Base-by-base conservation (phyloP, 2,113 vertebrate species). In the Calidris pygmaea region DNA sequence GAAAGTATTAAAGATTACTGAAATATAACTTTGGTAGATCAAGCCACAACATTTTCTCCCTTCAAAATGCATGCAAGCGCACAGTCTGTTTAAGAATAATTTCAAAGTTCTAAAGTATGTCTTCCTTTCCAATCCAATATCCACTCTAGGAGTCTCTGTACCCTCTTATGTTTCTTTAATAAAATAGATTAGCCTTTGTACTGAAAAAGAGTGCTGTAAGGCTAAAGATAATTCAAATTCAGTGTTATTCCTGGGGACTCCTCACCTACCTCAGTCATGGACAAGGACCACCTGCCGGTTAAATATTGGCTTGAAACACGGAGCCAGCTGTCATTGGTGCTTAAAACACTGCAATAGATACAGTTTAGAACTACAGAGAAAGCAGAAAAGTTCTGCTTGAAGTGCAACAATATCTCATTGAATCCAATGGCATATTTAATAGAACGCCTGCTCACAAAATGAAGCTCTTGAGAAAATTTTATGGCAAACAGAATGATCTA, bases 231-330 rank as follows among this genome's bases (percentile, higher is more conserved):
- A 92, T 23, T 72, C 76, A 72, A 22, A 14, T 65, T 86, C 21
- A 13, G 20, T 76, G 43, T 85, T 89, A 52, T 14, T 48, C 21
- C 34, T 52, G 37, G 32, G 56, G 34, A 35, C 14, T 63, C 22
- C 29, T 16, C 47, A 47, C 22, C 41, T 74, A 26, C 7, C 20
- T 75, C 41, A 67, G 30, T 32, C 37, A 58, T 0, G 0, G 19
- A 16, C 48, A 65, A 60, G 15, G 34, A 85, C 21, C 39, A 79
- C 15, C 14, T 86, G n/a, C 26, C 2, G 0, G 26, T 55, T 87
- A 68, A 39, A 78, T 39, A 68, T 2, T 60, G 30, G 7, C 24
- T 60, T 63, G 45, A 91, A 47, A 21, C 32, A 39, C 17, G 0
- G 1, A 48, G 19, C 22, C 45, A 56, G 29, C 7, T 24, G 43